Conservation (phyloP, 2,888 invertebrate species). For the Drosophila algonquin region DNA sequence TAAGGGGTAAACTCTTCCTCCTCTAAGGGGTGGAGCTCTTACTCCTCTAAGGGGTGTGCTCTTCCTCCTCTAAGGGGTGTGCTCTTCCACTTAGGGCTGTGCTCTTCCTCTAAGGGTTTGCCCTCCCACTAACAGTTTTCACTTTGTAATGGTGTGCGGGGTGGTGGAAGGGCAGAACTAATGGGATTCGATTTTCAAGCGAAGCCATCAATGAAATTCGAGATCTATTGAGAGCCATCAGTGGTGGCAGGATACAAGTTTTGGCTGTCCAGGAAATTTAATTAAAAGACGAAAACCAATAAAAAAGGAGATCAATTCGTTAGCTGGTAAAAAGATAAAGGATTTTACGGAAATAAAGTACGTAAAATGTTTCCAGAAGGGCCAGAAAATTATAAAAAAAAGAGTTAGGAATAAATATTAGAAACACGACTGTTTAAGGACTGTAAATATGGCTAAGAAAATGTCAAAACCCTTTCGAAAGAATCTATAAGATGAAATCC, state of each 20-base stretch:
- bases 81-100: not conserved
- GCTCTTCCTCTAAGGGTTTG: constrained; percentile 1
- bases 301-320: not conserved
- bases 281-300: not conserved
- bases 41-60: not conserved
- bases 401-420: not conserved
- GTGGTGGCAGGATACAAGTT: not conserved
- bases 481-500: not conserved
- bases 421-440: not conserved
- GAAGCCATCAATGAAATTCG: not conserved
- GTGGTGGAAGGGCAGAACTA: not conserved
- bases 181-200: not conserved
- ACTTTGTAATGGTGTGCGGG: not conserved
- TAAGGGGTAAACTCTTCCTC: not conserved
- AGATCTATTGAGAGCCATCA: not conserved
- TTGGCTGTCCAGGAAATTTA: not conserved
- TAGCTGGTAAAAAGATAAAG: not conserved
- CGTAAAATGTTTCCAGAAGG: not conserved
- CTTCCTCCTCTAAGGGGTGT: constrained; percentile 2
- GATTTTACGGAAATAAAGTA: not conserved
- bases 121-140: not conserved
- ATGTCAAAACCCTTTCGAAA: not conserved
- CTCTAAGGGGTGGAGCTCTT: not conserved
- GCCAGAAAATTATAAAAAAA: constrained; percentile 41
- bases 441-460: not conserved